A percentile compares a stretch with the other conserved stretches of the same genome.
These are phyloP conservation scores for Neoascia interrupta DNA, from an alignment of 2,888 invertebrate species.

Conservation along the genomic window DNA sequence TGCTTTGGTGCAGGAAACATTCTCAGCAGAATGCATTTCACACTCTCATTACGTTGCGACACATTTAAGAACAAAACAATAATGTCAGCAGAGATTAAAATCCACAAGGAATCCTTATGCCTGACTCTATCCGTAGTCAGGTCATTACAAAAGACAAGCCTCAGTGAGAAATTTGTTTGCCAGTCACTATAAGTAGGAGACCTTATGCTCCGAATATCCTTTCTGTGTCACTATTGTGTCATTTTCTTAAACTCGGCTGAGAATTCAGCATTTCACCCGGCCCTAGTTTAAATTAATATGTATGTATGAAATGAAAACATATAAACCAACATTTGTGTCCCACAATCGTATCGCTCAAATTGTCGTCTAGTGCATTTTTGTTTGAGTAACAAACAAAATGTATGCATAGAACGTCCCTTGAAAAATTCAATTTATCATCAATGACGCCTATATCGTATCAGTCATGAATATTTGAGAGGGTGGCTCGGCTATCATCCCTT, in stretches of 20 bases:
- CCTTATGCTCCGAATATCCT: slow-evolving; percentile 61
- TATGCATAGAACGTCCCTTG: background rate
- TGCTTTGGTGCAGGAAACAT: background rate
- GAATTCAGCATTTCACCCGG: too few species aligned
- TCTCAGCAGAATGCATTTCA: background rate
- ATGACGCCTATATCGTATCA: slow-evolving; percentile 59
- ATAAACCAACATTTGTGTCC: slow-evolving; percentile 1
- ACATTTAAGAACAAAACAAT: background rate
- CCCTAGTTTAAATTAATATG: too few species aligned
- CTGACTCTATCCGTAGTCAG: background rate
- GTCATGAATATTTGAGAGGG: slow-evolving; percentile 35
- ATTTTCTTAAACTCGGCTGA: slow-evolving; percentile 51
- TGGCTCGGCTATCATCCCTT: background rate
- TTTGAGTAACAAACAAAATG: background rate
- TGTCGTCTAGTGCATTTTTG: background rate
- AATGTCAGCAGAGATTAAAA: background rate
- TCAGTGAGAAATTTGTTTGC: background rate
- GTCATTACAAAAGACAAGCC: background rate
- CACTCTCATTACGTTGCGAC: slow-evolving; percentile 12
- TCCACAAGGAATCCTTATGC: background rate
- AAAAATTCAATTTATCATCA: slow-evolving; percentile 56
- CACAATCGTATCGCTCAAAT: slow-evolving; percentile 24
- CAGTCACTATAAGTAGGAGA: slow-evolving; percentile 37
- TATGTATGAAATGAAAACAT: too few species aligned
- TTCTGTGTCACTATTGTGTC: slow-evolving; percentile 53